Evolutionary conservation across 2,113 vertebrate species (phyloP).

Genomic region (Rhinichthys klamathensis): DNA sequence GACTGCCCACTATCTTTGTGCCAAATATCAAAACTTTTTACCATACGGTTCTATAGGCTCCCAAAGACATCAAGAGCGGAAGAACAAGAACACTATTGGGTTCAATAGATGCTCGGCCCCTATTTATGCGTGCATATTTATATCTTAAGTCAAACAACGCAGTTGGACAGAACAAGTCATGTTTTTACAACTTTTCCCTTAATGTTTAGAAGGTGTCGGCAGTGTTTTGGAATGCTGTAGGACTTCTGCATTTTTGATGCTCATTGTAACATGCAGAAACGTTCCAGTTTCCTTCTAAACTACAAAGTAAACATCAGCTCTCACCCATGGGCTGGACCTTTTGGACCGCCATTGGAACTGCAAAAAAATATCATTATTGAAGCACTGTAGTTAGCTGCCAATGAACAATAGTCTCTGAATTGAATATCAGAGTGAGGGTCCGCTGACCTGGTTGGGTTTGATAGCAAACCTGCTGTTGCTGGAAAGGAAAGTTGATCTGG

Average conservation of each 20-base stretch:
- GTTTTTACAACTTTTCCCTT: background rate
- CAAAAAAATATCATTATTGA: background rate
- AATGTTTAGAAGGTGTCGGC: background rate
- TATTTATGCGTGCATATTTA: too few relatives aligned
- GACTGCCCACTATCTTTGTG: too few relatives aligned
- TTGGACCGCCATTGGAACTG: background rate
- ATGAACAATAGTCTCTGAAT: background rate
- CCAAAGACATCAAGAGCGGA: too few relatives aligned
- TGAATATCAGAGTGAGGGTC: background rate
- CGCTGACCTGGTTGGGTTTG: background rate
- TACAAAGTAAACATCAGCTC: background rate
- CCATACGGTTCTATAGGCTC: too few relatives aligned
- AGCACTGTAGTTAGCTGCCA: background rate
- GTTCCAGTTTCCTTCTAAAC: background rate
- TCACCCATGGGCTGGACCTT: background rate
- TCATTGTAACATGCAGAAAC: background rate
- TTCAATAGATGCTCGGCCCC: too few relatives aligned
- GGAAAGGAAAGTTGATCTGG: background rate
- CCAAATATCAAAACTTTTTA: too few relatives aligned
- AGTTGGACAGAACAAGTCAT: background rate
- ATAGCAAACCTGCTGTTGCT: background rate
- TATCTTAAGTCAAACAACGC: background rate
- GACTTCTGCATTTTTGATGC: background rate
- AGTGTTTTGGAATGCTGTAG: background rate
- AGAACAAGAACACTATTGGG: too few relatives aligned